A percentile compares a stretch with the other conserved stretches of the same genome.
Conservation (phyloP, 2,113 vertebrate genomes). For the Willisornis vidua region DNA sequence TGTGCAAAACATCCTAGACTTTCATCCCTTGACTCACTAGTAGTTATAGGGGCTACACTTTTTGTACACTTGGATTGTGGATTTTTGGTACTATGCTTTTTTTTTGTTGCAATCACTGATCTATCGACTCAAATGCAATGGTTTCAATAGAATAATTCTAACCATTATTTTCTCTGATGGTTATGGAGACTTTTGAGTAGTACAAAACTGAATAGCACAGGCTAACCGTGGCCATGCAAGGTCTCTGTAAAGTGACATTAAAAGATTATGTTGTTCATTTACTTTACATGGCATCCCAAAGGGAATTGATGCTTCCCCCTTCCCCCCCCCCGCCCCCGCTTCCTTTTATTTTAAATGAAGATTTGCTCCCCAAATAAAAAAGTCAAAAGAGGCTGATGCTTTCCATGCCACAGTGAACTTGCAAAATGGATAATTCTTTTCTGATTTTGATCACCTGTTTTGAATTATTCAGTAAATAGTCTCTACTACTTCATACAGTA, state of each 20-base stretch:
- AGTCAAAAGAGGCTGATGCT: neutral
- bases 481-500: neutral
- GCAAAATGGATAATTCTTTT: neutral
- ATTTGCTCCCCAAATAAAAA: neutral
- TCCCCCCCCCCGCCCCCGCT: neutral
- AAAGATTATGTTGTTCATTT: neutral
- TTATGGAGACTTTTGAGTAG: neutral
- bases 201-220: neutral
- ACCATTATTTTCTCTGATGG: neutral
- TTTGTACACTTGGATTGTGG: neutral
- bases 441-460: neutral
- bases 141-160: neutral
- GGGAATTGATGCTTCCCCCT: neutral
- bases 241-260: neutral
- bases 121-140: neutral
- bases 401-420: neutral
- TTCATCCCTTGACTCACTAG: neutral
- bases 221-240: neutral
- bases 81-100: accelerated
- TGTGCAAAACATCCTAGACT: neutral
- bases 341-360: neutral
- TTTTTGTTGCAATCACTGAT: neutral
- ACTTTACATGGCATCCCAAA: accelerated
- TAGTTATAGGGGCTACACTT: neutral
- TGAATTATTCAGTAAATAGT: neutral